phyloP scores from a whole-genome alignment of 2,797 vertebrate species.

The Mormyrus hasselquistii region DNA sequence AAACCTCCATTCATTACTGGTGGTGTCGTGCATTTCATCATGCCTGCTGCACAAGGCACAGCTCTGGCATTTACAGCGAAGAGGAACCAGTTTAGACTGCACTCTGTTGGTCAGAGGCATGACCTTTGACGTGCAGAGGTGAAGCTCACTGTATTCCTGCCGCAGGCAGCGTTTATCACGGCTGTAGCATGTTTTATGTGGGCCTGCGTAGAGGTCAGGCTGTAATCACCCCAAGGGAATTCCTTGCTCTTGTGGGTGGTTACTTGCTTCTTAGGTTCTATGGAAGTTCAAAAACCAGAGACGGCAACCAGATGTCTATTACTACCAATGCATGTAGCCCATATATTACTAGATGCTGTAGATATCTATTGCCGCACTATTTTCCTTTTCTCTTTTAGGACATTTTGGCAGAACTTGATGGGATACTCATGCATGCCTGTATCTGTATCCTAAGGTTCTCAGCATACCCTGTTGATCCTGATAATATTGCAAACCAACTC shows the following conservation, averaged over 20 bases:
- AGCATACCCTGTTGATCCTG: neutral
- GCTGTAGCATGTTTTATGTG: conserved; percentile 20
- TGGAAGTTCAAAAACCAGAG: neutral
- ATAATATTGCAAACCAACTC: neutral
- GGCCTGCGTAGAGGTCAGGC: conserved; percentile 18
- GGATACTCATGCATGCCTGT: neutral
- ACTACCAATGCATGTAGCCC: neutral
- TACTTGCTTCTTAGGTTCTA: neutral
- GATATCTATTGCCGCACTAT: neutral
- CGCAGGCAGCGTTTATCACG: neutral
- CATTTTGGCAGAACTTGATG: neutral
- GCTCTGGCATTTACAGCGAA: neutral
- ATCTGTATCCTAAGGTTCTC: neutral
- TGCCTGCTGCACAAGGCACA: neutral
- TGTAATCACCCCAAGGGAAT: conserved; percentile 32
- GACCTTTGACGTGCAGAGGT: conserved; percentile 42
- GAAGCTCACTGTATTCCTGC: neutral
- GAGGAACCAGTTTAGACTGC: neutral
- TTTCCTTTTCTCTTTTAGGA: neutral
- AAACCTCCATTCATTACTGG: neutral
- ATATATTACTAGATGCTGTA: neutral
- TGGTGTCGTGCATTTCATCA: neutral
- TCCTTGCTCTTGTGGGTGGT: neutral
- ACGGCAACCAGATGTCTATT: neutral
- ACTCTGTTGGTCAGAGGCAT: conserved; percentile 34